Conservation (phyloP, 1,140 invertebrate genomes). For the Eurytemora carolleeae region DNA sequence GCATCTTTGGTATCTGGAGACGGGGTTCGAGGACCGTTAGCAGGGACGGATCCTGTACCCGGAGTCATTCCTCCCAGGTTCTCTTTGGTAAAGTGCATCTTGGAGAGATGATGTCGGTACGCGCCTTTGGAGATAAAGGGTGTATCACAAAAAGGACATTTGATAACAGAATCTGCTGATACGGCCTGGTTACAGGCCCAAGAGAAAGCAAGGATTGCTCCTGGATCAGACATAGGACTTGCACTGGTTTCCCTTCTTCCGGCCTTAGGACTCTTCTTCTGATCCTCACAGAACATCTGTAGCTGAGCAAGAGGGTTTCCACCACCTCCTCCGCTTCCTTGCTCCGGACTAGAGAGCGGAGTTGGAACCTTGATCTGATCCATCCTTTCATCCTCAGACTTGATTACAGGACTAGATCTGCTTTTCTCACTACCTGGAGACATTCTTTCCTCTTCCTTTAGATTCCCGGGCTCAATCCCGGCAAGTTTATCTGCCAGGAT, state of each 20-base stretch:
- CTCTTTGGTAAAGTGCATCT: conserved; percentile 91
- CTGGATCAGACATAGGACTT: conserved; percentile 32
- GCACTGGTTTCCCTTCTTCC: conserved; percentile 21
- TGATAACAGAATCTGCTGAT: conserved; percentile 58
- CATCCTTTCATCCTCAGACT: conserved; percentile 16
- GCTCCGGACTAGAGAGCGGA: conserved; percentile 22
- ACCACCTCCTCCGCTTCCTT: conserved; percentile 6
- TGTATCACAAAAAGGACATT: conserved; percentile 88
- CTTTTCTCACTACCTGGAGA: conserved; percentile 17
- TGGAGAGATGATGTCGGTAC: conserved; percentile 83
- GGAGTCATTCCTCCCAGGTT: conserved; percentile 30
- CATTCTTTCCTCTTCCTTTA: conserved; percentile 27
- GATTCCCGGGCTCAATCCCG: conserved; percentile 32
- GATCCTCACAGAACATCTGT: conserved; percentile 84
- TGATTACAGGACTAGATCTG: conserved; percentile 17
- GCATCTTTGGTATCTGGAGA: conserved; percentile 33
- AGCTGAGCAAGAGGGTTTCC: conserved; percentile 61
- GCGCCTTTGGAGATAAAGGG: conserved; percentile 89
- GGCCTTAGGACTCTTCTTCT: conserved; percentile 39
- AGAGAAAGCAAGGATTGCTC: conserved; percentile 67
- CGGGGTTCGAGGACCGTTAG: conserved; percentile 31
- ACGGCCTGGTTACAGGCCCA: conserved; percentile 83
- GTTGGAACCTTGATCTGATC: conserved; percentile 14
- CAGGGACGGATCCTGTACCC: conserved; percentile 24
- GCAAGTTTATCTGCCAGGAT: conserved; percentile 15